Evolutionary conservation across 2,797 vertebrate species (phyloP).

Genomic region (Sarcoramphus papa): DNA sequence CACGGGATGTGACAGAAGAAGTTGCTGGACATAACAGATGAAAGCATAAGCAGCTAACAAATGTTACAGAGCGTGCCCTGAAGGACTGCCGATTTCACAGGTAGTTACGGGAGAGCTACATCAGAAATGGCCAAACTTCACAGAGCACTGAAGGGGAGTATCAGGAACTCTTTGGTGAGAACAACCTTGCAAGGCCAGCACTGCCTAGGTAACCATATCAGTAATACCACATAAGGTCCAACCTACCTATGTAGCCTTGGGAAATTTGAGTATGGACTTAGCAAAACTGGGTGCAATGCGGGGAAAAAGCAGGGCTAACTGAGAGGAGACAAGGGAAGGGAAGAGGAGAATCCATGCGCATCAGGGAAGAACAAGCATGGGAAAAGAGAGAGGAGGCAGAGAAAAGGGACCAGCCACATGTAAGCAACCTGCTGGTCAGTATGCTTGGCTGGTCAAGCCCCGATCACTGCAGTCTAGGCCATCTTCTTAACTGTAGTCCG

Average conservation of each 20-base stretch:
- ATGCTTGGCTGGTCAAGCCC: background rate
- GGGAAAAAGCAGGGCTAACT: background rate
- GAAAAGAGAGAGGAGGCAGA: background rate
- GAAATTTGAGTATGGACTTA: background rate
- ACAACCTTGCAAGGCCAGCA: background rate
- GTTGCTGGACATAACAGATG: background rate
- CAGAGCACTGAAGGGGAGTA: background rate
- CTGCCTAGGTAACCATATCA: background rate
- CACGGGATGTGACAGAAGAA: fast-evolving
- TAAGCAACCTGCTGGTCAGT: background rate
- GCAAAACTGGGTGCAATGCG: background rate
- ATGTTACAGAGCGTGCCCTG: fast-evolving
- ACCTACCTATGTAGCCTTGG: background rate
- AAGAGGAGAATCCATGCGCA: background rate
- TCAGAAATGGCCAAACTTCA: background rate
- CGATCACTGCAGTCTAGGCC: fast-evolving
- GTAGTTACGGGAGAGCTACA: background rate
- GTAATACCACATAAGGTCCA: background rate
- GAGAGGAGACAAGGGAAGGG: background rate
- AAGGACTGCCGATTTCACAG: background rate
- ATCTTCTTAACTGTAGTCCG: background rate
- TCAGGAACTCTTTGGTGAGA: background rate
- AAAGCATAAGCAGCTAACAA: background rate
- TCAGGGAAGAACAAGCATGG: background rate
- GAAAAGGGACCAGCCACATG: background rate